phyloP scores from a whole-genome alignment of 2,797 vertebrate species.

The Fratercula arctica region DNA sequence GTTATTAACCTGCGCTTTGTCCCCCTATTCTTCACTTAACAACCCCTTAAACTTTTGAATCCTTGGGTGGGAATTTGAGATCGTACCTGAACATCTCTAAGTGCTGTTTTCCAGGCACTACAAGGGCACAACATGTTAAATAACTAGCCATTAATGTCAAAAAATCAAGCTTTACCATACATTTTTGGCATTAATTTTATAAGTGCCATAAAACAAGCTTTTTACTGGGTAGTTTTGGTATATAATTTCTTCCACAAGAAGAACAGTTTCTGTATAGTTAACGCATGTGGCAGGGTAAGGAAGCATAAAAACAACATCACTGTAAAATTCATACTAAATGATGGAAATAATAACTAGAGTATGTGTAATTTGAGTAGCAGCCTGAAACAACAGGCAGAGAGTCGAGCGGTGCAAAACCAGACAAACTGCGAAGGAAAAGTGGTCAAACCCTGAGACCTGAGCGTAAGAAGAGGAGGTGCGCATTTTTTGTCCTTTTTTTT shows the following conservation, averaged over 20 bases:
- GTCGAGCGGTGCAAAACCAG: slow-evolving; percentile 10
- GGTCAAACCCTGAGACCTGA: neutral
- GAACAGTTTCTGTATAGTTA: slow-evolving; percentile 61
- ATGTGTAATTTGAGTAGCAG: slow-evolving; percentile 67
- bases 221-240: slow-evolving; percentile 58
- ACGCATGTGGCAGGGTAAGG: slow-evolving; percentile 60
- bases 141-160: slow-evolving; percentile 61
- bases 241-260: slow-evolving; percentile 70
- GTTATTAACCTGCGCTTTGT: neutral
- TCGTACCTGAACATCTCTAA: slow-evolving; percentile 5
- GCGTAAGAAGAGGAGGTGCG: neutral
- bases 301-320: slow-evolving; percentile 72
- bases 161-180: slow-evolving; percentile 55
- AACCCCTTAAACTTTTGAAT: slow-evolving; percentile 9
- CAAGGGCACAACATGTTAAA: slow-evolving; percentile 31
- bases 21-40: neutral
- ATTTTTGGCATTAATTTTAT: slow-evolving; percentile 66
- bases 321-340: slow-evolving; percentile 75
- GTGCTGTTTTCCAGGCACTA: slow-evolving; percentile 12
- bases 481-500: neutral
- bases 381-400: slow-evolving; percentile 57
- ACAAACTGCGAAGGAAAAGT: neutral
- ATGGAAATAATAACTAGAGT: slow-evolving; percentile 74
- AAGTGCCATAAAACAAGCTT: slow-evolving; percentile 50
- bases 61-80: slow-evolving; percentile 9